Conservation (phyloP, 2,888 invertebrate species). For the Torymus texanus region DNA sequence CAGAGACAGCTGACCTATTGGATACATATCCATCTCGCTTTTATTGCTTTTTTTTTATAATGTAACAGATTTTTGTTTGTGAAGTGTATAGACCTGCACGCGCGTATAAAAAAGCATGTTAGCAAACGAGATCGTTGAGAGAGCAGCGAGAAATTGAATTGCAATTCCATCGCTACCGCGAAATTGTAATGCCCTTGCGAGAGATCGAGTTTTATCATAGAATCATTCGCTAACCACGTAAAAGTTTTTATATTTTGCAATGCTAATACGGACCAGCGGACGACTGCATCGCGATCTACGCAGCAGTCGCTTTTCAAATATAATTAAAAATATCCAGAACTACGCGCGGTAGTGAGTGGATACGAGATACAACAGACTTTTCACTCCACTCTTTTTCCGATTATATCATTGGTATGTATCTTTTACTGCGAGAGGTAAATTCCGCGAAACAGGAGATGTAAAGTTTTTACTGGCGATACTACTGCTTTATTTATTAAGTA, state of each 20-base stretch:
- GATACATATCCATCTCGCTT: too few species aligned
- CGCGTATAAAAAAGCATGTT: too few species aligned
- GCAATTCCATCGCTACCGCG: not conserved
- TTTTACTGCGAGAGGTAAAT: too few species aligned
- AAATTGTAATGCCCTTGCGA: not conserved
- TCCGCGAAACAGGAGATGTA: too few species aligned
- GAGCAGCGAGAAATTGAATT: not conserved
- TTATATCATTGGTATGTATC: not conserved
- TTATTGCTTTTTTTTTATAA: too few species aligned
- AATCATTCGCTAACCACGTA: slow-evolving; percentile 18
- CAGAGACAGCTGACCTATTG: too few species aligned
- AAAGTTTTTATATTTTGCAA: slow-evolving; percentile 34
- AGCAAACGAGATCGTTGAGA: too few species aligned
- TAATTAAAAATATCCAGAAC: slow-evolving; percentile 13
- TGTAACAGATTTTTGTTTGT: too few species aligned
- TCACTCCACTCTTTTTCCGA: not conserved
- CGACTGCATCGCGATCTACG: not conserved
- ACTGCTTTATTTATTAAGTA: too few species aligned
- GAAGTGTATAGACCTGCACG: too few species aligned
- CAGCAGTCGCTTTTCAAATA: slow-evolving; percentile 5
- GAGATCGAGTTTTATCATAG: slow-evolving; percentile 24
- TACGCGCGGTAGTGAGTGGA: not conserved
- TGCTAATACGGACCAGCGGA: not conserved
- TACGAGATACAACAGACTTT: not conserved
- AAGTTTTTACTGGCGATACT: too few species aligned